These are phyloP conservation scores for Ligdia adustata DNA, from an alignment of 2,888 invertebrate species.

Conservation along the genomic window DNA sequence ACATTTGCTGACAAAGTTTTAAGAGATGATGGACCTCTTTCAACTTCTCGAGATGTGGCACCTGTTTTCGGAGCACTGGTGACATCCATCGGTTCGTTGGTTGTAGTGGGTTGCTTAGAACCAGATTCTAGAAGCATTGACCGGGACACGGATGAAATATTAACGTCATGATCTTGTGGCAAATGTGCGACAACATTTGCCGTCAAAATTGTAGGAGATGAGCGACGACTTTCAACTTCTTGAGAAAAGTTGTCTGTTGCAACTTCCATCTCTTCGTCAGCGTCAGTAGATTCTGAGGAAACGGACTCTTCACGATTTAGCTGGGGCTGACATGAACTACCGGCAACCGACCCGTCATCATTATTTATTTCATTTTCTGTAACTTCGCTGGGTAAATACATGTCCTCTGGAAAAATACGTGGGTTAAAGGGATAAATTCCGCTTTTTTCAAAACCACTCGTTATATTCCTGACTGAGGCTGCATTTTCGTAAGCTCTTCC, in stretches of 20 bases:
- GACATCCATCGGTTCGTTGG: slow-evolving; percentile 2
- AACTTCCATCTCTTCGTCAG: slow-evolving; percentile 12
- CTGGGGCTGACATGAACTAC: slow-evolving; percentile 24
- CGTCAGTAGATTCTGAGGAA: slow-evolving; percentile 22
- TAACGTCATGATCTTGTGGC: no score
- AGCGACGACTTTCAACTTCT: slow-evolving; percentile 15
- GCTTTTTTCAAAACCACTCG: slow-evolving; percentile 28
- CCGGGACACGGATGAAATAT: background rate
- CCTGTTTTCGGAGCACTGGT: slow-evolving; percentile 7
- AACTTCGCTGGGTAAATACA: slow-evolving; percentile 26
- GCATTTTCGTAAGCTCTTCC: slow-evolving; percentile 40
- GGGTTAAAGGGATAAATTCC: slow-evolving; percentile 28
- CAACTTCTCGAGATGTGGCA: slow-evolving; percentile 1
- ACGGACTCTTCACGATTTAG: slow-evolving; percentile 18
- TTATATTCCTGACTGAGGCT: slow-evolving; percentile 33
- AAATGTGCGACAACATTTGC: slow-evolving; percentile 14
- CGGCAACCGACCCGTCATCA: slow-evolving; percentile 18
- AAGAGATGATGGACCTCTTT: slow-evolving; percentile 9
- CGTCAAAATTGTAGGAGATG: slow-evolving; percentile 19
- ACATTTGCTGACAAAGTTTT: slow-evolving; percentile 13
- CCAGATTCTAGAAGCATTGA: background rate
- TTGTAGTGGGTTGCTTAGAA: slow-evolving; percentile 1
- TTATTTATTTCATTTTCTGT: slow-evolving; percentile 24
- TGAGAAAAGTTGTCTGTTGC: slow-evolving; percentile 2
- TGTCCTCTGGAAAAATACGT: slow-evolving; percentile 23